These are phyloP conservation scores for Linepithema humile DNA, from an alignment of 1,140 invertebrate species.

Conservation along the genomic window DNA sequence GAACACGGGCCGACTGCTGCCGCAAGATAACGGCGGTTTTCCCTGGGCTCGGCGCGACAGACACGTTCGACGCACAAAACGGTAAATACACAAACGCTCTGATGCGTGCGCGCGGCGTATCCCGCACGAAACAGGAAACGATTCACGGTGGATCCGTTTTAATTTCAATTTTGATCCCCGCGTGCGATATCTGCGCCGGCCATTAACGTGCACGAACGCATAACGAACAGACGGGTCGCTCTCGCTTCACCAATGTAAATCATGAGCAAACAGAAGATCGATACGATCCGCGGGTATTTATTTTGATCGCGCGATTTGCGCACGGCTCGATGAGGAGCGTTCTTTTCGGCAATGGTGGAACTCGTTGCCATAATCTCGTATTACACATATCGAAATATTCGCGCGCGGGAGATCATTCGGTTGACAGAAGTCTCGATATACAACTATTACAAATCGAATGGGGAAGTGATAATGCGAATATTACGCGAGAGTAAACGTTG, in stretches of 20 bases:
- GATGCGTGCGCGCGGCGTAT: slow-evolving; percentile 13
- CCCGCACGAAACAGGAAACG: slow-evolving; percentile 62
- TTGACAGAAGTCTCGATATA: slow-evolving; percentile 27
- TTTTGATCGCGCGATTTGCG: slow-evolving; percentile 36
- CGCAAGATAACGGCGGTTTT: slow-evolving; percentile 34
- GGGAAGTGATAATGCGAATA: slow-evolving; percentile 37
- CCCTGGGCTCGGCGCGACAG: not conserved
- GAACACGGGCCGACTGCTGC: slow-evolving; percentile 23
- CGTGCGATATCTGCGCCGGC: slow-evolving; percentile 17
- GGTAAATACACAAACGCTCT: slow-evolving; percentile 38
- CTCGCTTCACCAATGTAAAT: slow-evolving; percentile 57
- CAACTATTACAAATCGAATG: slow-evolving; percentile 12
- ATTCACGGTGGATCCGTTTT: slow-evolving; percentile 63
- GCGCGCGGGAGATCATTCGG: not conserved
- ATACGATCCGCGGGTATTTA: slow-evolving; percentile 36
- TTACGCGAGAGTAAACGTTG: not conserved
- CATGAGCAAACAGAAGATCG: slow-evolving; percentile 60
- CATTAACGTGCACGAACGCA: slow-evolving; percentile 45
- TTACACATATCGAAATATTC: slow-evolving; percentile 25
- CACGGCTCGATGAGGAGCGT: not conserved
- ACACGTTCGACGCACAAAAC: slow-evolving; percentile 37
- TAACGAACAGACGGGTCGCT: slow-evolving; percentile 39
- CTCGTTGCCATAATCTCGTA: slow-evolving; percentile 33
- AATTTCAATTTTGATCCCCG: slow-evolving; percentile 68
- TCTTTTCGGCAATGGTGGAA: slow-evolving; percentile 20